A percentile compares a stretch with the other conserved stretches of the same genome.
These are phyloP conservation scores for Phymatocera aterrima DNA, from an alignment of 2,888 invertebrate genomes.

Conservation along the genomic window DNA sequence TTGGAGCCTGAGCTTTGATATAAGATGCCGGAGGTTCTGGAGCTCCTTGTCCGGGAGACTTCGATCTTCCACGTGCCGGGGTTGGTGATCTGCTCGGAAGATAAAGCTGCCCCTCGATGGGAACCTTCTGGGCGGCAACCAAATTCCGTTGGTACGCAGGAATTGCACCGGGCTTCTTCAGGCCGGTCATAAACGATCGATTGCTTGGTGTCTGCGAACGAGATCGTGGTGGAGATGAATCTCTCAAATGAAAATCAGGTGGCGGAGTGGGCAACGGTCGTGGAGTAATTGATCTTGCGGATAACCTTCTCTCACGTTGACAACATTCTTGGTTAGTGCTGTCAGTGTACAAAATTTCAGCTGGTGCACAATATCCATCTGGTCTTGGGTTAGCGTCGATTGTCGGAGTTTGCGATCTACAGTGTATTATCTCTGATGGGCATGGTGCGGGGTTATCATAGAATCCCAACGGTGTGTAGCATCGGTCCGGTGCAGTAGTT, in stretches of 20 bases:
- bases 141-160: constrained; percentile 89
- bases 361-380: constrained; percentile 65
- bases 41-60: constrained; percentile 84
- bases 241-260: constrained; percentile 67
- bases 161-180: constrained; percentile 85
- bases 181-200: constrained; percentile 61
- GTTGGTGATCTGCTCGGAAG: constrained; percentile 69
- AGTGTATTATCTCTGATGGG: constrained; percentile 41
- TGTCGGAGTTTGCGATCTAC: constrained; percentile 62
- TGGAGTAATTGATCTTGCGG: constrained; percentile 57
- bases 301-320: constrained; percentile 53
- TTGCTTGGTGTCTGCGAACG: constrained; percentile 83
- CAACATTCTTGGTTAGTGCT: constrained; percentile 54
- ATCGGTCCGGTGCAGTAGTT: constrained; percentile 81
- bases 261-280: constrained; percentile 71
- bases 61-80: constrained; percentile 75
- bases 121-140: constrained; percentile 76
- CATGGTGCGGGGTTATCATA: constrained; percentile 64
- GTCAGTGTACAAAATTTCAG: constrained; percentile 67
- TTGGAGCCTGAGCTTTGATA: constrained; percentile 81
- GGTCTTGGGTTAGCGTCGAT: constrained; percentile 58
- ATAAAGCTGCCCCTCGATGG: constrained; percentile 64
- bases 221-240: constrained; percentile 76
- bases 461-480: constrained; percentile 79
- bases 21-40: constrained; percentile 73